Conservation (phyloP, 2,888 invertebrate genomes). For the Campoplex nolae region DNA sequence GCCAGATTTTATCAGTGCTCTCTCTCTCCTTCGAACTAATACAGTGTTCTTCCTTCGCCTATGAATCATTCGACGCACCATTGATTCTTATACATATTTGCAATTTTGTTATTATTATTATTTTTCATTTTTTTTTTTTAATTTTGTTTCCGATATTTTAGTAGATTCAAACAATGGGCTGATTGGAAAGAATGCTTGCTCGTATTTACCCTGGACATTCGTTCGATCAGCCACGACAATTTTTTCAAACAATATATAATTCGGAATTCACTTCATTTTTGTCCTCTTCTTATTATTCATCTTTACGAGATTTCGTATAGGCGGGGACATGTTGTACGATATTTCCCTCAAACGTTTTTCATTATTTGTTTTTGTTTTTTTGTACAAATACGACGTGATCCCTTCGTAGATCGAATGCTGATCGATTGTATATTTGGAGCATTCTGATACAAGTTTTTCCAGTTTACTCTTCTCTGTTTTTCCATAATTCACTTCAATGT, state of each 20-base stretch:
- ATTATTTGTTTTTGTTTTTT: slow-evolving; percentile 29
- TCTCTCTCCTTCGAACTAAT: slow-evolving; percentile 49
- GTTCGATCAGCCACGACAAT: slow-evolving; percentile 47
- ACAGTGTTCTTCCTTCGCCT: slow-evolving; percentile 8
- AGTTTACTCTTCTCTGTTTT: slow-evolving; percentile 46
- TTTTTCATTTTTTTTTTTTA: slow-evolving; percentile 27
- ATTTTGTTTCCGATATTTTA: neutral
- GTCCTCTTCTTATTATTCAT: neutral
- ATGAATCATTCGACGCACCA: slow-evolving; percentile 15
- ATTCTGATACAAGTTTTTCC: slow-evolving; percentile 61
- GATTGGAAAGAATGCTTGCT: slow-evolving; percentile 49
- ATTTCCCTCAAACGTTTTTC: slow-evolving; percentile 18
- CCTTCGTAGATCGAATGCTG: slow-evolving; percentile 4
- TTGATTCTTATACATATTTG: neutral
- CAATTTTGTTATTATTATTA: neutral
- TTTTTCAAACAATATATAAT: slow-evolving; percentile 22
- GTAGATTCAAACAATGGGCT: slow-evolving; percentile 14
- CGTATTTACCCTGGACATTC: slow-evolving; percentile 61
- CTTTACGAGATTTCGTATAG: slow-evolving; percentile 9
- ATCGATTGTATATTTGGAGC: slow-evolving; percentile 51
- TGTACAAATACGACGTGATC: slow-evolving; percentile 69
- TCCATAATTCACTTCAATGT: slow-evolving; percentile 55
- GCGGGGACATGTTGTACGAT: slow-evolving; percentile 1
- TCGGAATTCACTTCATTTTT: slow-evolving; percentile 15
- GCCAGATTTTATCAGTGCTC: slow-evolving; percentile 68